Evolutionary conservation across 2,113 vertebrate genomes (phyloP).

Genomic region (Crotalus tigris): DNA sequence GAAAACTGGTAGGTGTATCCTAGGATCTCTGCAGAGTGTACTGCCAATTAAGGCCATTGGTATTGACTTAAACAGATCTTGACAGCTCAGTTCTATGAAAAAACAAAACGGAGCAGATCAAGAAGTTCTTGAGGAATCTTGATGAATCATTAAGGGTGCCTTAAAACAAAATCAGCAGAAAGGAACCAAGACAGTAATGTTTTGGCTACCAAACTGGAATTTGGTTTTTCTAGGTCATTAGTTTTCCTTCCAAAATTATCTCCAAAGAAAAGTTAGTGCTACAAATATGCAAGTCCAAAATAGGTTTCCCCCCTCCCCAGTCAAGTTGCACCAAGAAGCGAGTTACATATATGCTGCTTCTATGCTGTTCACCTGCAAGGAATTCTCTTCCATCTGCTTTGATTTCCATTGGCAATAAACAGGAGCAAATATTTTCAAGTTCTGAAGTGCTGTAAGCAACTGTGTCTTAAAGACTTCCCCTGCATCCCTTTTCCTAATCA

Average conservation of each 20-base stretch:
- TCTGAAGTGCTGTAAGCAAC: conserved; percentile 58
- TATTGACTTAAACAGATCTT: conserved; percentile 73
- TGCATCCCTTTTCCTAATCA: conserved; percentile 48
- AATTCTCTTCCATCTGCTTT: conserved; percentile 62
- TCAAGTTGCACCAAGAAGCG: conserved; percentile 72
- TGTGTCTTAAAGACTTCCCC: conserved; percentile 64
- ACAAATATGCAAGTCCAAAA: conserved; percentile 78
- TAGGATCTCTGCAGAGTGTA: conserved; percentile 74
- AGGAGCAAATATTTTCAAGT: conserved; percentile 61
- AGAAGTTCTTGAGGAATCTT: conserved; percentile 70
- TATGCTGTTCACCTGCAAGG: conserved; percentile 65
- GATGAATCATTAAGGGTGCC: conserved; percentile 66
- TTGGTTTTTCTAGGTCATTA: conserved; percentile 82
- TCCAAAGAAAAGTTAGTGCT: conserved; percentile 79
- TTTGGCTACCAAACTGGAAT: conserved; percentile 82
- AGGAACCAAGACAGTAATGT: conserved; percentile 73
- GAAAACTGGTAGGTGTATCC: conserved; percentile 65
- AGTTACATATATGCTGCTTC: conserved; percentile 71
- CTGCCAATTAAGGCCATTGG: conserved; percentile 78
- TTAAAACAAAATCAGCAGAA: conserved; percentile 71
- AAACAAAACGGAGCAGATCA: conserved; percentile 64
- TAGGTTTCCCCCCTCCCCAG: conserved; percentile 56
- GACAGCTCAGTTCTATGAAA: conserved; percentile 69
- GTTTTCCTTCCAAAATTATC: conserved; percentile 67
- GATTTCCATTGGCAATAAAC: conserved; percentile 66